Percentiles rank a stretch among this genome's conserved stretches.
Evolutionary conservation across 2,888 invertebrate genomes (phyloP).

Genomic region (Sinopyrophorus schimmeli): DNA sequence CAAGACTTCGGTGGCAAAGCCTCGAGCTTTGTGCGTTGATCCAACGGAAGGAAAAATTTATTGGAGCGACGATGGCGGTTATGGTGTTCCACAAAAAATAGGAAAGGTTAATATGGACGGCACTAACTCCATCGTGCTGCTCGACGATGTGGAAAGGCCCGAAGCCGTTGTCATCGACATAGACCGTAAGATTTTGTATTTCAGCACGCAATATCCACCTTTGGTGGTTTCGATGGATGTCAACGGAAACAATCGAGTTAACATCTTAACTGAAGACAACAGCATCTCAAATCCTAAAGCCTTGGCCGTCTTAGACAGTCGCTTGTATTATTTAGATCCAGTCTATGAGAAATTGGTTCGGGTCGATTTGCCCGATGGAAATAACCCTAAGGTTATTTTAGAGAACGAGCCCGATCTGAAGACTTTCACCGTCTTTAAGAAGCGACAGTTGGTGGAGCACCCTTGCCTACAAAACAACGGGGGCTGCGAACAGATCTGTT

Average conservation of each 20-base stretch:
- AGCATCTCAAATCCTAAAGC: constrained; percentile 79
- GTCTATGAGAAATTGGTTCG: constrained; percentile 86
- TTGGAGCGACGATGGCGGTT: constrained; percentile 96
- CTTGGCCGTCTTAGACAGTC: constrained; percentile 78
- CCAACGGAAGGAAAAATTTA: constrained; percentile 93
- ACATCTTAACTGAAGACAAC: constrained; percentile 69
- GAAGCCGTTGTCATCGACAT: constrained; percentile 86
- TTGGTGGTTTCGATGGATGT: constrained; percentile 71
- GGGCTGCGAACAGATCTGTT: constrained; percentile 92
- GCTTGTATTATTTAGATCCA: constrained; percentile 87
- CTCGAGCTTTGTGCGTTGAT: constrained; percentile 85
- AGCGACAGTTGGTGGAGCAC: constrained; percentile 78
- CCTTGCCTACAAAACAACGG: constrained; percentile 87
- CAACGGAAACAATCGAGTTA: constrained; percentile 70
- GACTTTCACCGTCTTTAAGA: constrained; percentile 85
- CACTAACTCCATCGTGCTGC: constrained; percentile 71
- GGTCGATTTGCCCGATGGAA: constrained; percentile 79
- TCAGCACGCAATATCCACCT: constrained; percentile 78
- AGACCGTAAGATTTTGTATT: constrained; percentile 83
- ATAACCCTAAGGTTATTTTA: constrained; percentile 72
- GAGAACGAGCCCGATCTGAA: constrained; percentile 88
- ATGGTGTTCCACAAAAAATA: constrained; percentile 85
- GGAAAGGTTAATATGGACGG: constrained; percentile 95
- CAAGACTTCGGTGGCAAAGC: constrained; percentile 81
- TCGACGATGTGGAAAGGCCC: constrained; percentile 71